These are phyloP conservation scores for Scotopteryx bipunctaria DNA, from an alignment of 2,888 invertebrate species.

Conservation along the genomic window DNA sequence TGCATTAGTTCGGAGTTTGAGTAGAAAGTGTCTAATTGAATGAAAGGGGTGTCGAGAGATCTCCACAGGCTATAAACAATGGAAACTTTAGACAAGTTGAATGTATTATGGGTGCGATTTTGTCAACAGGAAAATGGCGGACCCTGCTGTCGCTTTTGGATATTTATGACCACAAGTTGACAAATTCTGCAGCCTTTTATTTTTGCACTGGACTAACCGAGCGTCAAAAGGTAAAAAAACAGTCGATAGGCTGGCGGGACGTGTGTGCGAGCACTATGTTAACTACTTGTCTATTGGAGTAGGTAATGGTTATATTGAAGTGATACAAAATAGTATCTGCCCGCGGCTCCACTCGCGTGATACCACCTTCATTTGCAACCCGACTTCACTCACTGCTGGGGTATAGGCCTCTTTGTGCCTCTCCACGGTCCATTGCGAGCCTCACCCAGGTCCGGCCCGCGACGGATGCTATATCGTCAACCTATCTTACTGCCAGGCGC, in stretches of 20 bases:
- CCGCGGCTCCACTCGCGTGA: too few relatives aligned
- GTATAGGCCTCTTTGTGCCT: too few relatives aligned
- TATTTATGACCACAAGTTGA: constrained; percentile 75
- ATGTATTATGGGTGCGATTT: constrained; percentile 77
- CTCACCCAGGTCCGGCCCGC: too few relatives aligned
- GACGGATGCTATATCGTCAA: too few relatives aligned
- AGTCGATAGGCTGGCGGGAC: too few relatives aligned
- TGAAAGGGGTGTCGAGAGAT: constrained; percentile 42
- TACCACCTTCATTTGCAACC: too few relatives aligned
- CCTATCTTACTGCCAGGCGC: too few relatives aligned
- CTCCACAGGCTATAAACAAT: constrained; percentile 67
- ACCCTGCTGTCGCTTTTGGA: constrained; percentile 68
- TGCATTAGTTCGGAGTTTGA: constrained; percentile 24
- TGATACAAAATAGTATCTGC: too few relatives aligned
- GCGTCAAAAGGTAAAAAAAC: constrained; percentile 58
- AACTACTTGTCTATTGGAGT: constrained; percentile 47
- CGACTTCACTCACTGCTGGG: too few relatives aligned
- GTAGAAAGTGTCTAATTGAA: constrained; percentile 28
- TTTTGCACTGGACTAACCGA: constrained; percentile 63
- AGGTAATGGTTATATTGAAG: too few relatives aligned
- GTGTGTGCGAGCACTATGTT: too few relatives aligned
- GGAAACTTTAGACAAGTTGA: constrained; percentile 76
- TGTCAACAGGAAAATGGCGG: constrained; percentile 82
- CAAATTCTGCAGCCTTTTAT: constrained; percentile 76
- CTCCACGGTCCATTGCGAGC: too few relatives aligned